These are phyloP conservation scores for Rhincodon typus DNA, from an alignment of 2,797 vertebrate species.

Conservation along the genomic window DNA sequence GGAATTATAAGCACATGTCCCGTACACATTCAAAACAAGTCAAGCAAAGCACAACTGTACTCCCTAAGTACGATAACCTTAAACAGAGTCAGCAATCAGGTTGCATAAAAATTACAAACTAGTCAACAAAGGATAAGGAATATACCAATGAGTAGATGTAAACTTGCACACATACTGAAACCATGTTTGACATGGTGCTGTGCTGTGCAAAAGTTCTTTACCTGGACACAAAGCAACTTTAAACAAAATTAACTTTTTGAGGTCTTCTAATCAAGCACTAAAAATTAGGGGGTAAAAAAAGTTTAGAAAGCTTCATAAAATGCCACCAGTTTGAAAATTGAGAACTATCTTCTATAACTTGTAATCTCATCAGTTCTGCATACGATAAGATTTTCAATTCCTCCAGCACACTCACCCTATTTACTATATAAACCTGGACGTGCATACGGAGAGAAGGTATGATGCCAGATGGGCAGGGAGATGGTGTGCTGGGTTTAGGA, in stretches of 20 bases:
- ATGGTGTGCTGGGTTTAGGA: no score
- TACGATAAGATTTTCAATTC: constrained; percentile 21
- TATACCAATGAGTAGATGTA: not conserved
- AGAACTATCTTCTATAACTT: constrained; percentile 37
- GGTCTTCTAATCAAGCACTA: constrained; percentile 33
- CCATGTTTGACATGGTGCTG: not conserved
- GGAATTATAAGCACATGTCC: constrained; percentile 30
- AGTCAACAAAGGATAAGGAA: constrained; percentile 27
- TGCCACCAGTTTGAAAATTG: constrained; percentile 23
- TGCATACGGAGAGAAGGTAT: constrained; percentile 37
- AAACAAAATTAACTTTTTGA: constrained; percentile 39
- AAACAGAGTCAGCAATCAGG: constrained; percentile 16
- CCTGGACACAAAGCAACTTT: constrained; percentile 33
- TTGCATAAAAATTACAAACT: constrained; percentile 31
- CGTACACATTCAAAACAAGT: not conserved
- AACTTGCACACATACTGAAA: not conserved
- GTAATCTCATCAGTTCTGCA: constrained; percentile 24
- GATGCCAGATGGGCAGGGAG: not conserved
- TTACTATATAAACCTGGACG: not conserved
- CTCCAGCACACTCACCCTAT: not conserved
- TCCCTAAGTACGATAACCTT: not conserved
- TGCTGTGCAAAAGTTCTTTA: not conserved
- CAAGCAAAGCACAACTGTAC: constrained; percentile 2
- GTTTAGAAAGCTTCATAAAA: constrained; percentile 23
- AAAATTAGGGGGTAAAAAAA: constrained; percentile 29